Evolutionary conservation across 2,888 invertebrate species (phyloP), one percentile per base, ranked within the genome.

Genomic region (Melanophora roralis): DNA sequence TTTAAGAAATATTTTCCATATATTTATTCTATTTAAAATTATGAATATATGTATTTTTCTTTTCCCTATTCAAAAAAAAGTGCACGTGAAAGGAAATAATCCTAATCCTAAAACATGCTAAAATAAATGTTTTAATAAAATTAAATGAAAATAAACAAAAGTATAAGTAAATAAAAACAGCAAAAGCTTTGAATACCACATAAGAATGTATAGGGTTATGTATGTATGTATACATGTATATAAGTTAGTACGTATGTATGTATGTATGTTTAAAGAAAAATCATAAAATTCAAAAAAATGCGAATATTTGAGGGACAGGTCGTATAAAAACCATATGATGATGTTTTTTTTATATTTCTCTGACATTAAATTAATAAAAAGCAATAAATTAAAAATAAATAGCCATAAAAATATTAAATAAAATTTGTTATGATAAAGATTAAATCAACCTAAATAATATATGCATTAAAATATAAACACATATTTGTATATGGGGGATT

Each of bases 61-160:
- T n/a, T n/a, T n/a, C n/a, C 11, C 6, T 23, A 21, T 11, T n/a
- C n/a, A 19, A 21, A 43, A 40, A 32, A 55, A 55, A 47, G 40
- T 11, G 69, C 69, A 59, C 59, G 40, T 45, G 69, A 27, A 55
- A 53, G 53, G 62, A 71, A 62, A 62, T 62, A 53, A 62, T 38
- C 27, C 21, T 62, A 45, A 62, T 72, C 43, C 53, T 1, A 43
- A 53, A 27, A 59, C 14, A 69, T 23, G 14, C 12, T 34, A 51
- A 32, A 12, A 71, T 60, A 60, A 60, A 69, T 69, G 21, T 59
- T 40, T 38, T 40, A 7, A 57, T 14, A 40, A 1, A 51, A 51
- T 51, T 51, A 51, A 51, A 27, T 27, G n/a, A 51, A 51, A 51
- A 51, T 49, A 49, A 45, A 45, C 45, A 45, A 12, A 43, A 45